Percentiles rank a stretch among this genome's conserved stretches.
Conservation (phyloP, 2,888 invertebrate genomes). For the Tachina lurida region DNA sequence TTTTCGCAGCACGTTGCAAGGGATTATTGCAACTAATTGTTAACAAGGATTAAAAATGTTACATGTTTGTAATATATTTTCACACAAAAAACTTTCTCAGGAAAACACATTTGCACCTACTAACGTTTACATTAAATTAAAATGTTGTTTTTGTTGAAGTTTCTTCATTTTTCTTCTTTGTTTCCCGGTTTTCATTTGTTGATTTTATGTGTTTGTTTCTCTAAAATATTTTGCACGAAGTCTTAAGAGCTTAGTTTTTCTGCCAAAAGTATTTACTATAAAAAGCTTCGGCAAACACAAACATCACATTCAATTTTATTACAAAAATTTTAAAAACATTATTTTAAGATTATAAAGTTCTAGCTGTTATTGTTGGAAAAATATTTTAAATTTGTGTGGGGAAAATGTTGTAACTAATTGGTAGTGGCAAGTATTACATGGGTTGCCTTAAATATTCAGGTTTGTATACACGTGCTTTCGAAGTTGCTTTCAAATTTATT, state of each 20-base stretch:
- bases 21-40: slow-evolving; percentile 75
- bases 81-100: slow-evolving; percentile 37
- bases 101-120: background rate
- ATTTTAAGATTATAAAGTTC: background rate
- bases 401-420: too few species aligned
- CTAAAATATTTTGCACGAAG: background rate
- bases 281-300: background rate
- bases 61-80: slow-evolving; percentile 71
- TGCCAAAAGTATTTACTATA: background rate
- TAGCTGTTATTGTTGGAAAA: background rate
- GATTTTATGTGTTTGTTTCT: background rate
- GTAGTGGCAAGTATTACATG: too few species aligned
- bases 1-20: slow-evolving; percentile 59
- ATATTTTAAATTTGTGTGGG: too few species aligned
- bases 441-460: too few species aligned
- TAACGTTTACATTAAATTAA: background rate
- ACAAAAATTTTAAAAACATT: background rate
- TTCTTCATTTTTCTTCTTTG: background rate
- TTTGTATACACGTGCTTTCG: too few species aligned
- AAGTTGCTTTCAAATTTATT: too few species aligned
- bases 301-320: background rate
- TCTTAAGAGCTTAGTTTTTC: background rate
- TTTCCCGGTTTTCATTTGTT: background rate
- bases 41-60: slow-evolving; percentile 74
- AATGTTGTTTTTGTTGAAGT: background rate